Evolutionary conservation across 2,888 invertebrate species (phyloP).

Genomic region (Hecatera dysodea): DNA sequence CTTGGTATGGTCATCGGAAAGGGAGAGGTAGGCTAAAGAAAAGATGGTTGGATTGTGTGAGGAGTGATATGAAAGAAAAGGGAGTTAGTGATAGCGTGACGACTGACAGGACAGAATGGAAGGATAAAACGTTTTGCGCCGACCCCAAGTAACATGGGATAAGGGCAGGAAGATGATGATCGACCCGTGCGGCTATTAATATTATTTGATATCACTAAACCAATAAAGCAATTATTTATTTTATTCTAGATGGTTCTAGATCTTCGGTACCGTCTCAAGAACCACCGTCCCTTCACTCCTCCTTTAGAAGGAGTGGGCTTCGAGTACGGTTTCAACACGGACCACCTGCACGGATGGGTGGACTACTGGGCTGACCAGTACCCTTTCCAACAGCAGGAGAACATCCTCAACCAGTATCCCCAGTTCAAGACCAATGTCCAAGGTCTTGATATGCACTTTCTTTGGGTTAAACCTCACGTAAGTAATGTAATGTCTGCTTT

Average conservation of each 20-base stretch:
- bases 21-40: too few species aligned
- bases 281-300: constrained; percentile 77
- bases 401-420: constrained; percentile 92
- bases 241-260: constrained; percentile 78
- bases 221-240: too few species aligned
- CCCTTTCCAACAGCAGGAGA: constrained; percentile 91
- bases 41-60: too few species aligned
- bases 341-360: constrained; percentile 91
- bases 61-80: too few species aligned
- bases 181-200: too few species aligned
- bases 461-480: constrained; percentile 51
- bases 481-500: neutral
- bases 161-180: too few species aligned
- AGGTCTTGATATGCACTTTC: constrained; percentile 91
- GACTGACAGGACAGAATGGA: too few species aligned
- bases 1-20: too few species aligned
- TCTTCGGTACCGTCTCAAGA: constrained; percentile 75
- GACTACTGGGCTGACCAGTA: constrained; percentile 95
- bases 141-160: too few species aligned
- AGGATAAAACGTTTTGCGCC: too few species aligned
- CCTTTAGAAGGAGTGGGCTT: constrained; percentile 93
- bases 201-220: too few species aligned
- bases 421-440: constrained; percentile 95
- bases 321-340: constrained; percentile 95
- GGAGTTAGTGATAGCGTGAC: too few species aligned